Percentiles rank a stretch among this genome's conserved stretches.
Conservation (phyloP, 1,140 invertebrate genomes). For the Zaprionus tsacasi region DNA sequence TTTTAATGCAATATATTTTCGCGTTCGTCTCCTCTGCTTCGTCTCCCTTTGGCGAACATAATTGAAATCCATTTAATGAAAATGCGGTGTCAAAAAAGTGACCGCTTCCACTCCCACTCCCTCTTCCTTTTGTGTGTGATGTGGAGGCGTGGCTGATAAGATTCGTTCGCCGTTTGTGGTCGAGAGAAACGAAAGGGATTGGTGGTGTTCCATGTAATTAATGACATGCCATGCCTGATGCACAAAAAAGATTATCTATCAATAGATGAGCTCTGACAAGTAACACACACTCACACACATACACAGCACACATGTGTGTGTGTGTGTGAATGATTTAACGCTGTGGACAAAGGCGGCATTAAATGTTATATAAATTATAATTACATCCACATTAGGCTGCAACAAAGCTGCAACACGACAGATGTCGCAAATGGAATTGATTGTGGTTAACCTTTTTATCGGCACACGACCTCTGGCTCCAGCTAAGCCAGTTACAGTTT, state of each 20-base stretch:
- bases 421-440: constrained; percentile 66
- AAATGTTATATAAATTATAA: constrained; percentile 79
- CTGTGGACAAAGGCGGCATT: constrained; percentile 61
- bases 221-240: constrained; percentile 66
- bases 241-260: constrained; percentile 79
- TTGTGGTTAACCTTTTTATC: constrained; percentile 50
- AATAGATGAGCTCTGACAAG: constrained; percentile 63
- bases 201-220: constrained; percentile 58
- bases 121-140: neutral
- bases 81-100: constrained; percentile 70
- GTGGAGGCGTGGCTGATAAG: constrained; percentile 41
- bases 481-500: neutral
- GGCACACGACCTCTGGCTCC: neutral
- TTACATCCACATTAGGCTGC: constrained; percentile 64
- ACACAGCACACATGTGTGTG: neutral
- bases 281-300: constrained; percentile 28
- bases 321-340: constrained; percentile 32
- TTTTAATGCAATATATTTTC: constrained; percentile 69
- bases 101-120: neutral
- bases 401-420: constrained; percentile 59
- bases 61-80: constrained; percentile 83
- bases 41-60: constrained; percentile 53
- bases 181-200: constrained; percentile 11
- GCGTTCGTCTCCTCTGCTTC: constrained; percentile 8
- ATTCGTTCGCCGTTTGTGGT: constrained; percentile 11